These are phyloP conservation scores for Bombus huntii DNA, from an alignment of 1,140 invertebrate genomes.

Conservation along the genomic window DNA sequence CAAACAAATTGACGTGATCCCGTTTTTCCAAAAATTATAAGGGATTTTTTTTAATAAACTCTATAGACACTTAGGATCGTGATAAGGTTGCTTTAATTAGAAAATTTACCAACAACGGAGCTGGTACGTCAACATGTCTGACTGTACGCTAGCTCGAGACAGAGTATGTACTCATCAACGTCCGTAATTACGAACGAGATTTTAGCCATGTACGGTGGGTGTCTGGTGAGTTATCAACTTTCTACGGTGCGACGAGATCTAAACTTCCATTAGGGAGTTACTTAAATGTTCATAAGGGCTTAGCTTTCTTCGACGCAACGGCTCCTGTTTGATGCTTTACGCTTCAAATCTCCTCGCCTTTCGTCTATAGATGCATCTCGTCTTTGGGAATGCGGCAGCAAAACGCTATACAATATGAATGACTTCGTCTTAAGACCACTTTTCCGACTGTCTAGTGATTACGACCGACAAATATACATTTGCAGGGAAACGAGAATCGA, in stretches of 20 bases:
- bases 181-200: conserved; percentile 24
- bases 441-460: conserved; percentile 5
- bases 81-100: neutral
- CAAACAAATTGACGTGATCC: neutral
- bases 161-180: conserved; percentile 18
- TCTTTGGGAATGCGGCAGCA: conserved; percentile 15
- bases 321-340: conserved; percentile 46
- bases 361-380: neutral
- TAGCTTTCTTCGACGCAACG: conserved; percentile 56
- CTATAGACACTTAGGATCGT: neutral
- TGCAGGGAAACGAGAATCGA: neutral
- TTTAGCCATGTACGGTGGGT: conserved; percentile 25
- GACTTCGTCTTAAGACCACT: neutral
- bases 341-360: neutral
- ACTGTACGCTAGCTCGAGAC: neutral
- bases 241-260: conserved; percentile 50
- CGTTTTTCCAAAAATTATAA: neutral
- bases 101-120: neutral
- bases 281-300: conserved; percentile 72
- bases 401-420: neutral
- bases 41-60: too few relatives aligned
- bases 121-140: neutral
- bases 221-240: conserved; percentile 68
- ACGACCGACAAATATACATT: neutral
- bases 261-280: conserved; percentile 72